Evolutionary conservation across 2,113 vertebrate species (phyloP).

Genomic region (Halcyon senegalensis): DNA sequence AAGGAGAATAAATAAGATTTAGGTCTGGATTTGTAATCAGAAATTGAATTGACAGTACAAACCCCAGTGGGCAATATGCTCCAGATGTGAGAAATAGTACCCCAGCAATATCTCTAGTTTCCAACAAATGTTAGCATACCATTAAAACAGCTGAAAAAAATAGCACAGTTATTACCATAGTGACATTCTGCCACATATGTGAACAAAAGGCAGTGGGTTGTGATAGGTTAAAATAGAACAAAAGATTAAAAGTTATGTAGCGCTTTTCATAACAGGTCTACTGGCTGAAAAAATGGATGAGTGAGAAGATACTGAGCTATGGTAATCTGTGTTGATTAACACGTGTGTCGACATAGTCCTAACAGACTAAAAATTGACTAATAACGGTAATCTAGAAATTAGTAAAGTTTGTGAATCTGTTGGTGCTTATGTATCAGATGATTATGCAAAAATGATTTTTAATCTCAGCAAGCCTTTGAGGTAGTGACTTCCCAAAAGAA

Average conservation of each 20-base stretch:
- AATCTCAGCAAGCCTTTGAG: not conserved
- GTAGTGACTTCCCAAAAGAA: not conserved
- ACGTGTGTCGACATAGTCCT: not conserved
- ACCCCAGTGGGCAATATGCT: not conserved
- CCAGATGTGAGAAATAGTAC: conserved; percentile 23
- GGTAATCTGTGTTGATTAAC: not conserved
- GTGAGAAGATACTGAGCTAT: not conserved
- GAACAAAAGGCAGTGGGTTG: conserved; percentile 54
- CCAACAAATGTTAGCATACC: conserved; percentile 3
- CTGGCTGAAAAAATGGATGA: not conserved
- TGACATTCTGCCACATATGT: conserved; percentile 43
- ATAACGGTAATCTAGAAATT: not conserved
- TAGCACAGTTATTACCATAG: conserved; percentile 38
- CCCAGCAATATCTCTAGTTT: not conserved
- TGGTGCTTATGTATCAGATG: not conserved
- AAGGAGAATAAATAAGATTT: conserved; percentile 48
- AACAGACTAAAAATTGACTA: not conserved
- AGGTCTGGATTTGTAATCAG: conserved; percentile 21
- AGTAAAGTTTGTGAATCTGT: not conserved
- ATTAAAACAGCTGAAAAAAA: conserved; percentile 44
- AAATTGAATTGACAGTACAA: conserved; percentile 29
- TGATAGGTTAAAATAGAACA: conserved; percentile 44
- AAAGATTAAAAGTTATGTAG: not conserved
- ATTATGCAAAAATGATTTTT: not conserved
- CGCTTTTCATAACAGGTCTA: not conserved